Conservation (phyloP, 2,113 vertebrate genomes). For the Plectropomus leopardus region DNA sequence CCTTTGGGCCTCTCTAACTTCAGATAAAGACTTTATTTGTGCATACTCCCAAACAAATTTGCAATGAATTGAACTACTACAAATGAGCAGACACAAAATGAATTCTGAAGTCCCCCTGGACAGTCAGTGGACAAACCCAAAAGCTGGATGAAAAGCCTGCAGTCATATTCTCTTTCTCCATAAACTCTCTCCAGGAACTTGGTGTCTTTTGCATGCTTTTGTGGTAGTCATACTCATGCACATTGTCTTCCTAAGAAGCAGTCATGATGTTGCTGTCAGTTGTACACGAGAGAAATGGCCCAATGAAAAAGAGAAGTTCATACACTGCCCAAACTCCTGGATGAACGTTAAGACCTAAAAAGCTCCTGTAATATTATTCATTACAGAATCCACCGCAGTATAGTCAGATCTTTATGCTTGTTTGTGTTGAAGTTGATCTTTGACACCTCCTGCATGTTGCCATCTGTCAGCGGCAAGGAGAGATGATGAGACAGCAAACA, state of each 20-base stretch:
- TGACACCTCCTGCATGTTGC: slow-evolving; percentile 15
- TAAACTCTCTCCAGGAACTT: neutral
- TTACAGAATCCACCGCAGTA: neutral
- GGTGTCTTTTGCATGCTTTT: neutral
- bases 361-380: neutral
- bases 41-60: neutral
- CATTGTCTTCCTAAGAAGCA: neutral
- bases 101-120: neutral
- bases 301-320: neutral
- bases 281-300: neutral
- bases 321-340: neutral
- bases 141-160: neutral
- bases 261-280: neutral
- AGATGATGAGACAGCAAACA: neutral
- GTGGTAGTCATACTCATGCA: neutral
- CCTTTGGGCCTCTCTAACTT: too few species aligned
- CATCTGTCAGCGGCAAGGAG: slow-evolving; percentile 27
- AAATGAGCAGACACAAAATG: neutral
- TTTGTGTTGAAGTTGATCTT: slow-evolving; percentile 32
- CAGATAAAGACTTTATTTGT: neutral
- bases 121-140: neutral
- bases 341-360: neutral
- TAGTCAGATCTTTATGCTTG: neutral
- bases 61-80: neutral
- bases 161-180: neutral